Evolutionary conservation across 2,797 vertebrate species (phyloP), one percentile per base, ranked within the genome.

Genomic region (Pterois miles): DNA sequence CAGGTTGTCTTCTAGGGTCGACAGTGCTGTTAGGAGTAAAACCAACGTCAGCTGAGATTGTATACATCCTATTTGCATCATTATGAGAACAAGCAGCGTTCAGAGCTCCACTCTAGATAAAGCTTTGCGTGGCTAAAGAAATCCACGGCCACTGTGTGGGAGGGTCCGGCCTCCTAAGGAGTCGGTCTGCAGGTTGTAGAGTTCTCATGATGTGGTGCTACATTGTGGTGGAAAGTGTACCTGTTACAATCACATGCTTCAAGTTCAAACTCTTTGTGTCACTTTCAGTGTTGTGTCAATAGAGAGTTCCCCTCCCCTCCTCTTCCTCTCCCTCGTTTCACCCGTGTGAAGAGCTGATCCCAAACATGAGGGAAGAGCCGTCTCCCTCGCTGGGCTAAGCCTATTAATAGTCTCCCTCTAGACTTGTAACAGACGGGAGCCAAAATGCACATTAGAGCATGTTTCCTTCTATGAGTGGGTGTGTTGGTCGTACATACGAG

Each of bases 401-500:
- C 89, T 93, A 93, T 93, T 92, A 93, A 94, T 94, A 95, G 87
- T 71, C 67, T 23, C 62, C 59, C 81, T 89, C 63, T 18, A 83
- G 78, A 85, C 80, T 69, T 86, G 69, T 71, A 65, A 79, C 77
- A 73, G 27, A 64, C 69, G 1, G 65, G n/a, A 76, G 82, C 59
- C 76, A 78, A 83, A 83, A 86, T 31, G 69, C 60, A 75, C 63
- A 72, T 83, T 46, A 25, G 52, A 76, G 50, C 67, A 20, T 80
- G 65, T 74, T 82, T 71, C n/a, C 60, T 74, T 57, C 57, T 56
- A 4, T 64, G 63, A 74, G 70, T 71, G 74, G 63, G 62, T 33
- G 69, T 63, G 58, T 58, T 53, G 58, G 56, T 71, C 81, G 65
- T 65, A 62, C 46, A 48, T 65, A 72, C 65, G 67, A 73, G 58